Conservation (phyloP, 2,797 vertebrate species). For the Heliangelus exortis region DNA sequence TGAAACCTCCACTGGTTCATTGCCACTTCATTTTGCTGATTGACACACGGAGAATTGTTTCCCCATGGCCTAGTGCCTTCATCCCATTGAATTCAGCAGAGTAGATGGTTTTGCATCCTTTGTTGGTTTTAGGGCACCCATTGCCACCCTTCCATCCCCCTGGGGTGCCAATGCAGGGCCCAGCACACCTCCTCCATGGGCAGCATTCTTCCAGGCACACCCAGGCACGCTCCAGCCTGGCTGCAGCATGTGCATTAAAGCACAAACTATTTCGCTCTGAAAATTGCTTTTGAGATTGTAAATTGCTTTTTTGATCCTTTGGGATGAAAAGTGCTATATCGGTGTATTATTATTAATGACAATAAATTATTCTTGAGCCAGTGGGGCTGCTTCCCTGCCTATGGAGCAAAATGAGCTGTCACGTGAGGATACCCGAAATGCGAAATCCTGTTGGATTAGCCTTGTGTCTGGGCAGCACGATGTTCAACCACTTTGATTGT, state of each 20-base stretch:
- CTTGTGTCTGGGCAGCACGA: neutral
- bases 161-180: neutral
- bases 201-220: accelerated
- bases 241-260: neutral
- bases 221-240: neutral
- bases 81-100: neutral
- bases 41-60: neutral
- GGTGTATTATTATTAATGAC: conserved; percentile 65
- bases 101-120: neutral
- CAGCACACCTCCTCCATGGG: neutral
- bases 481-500: neutral
- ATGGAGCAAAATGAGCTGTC: neutral
- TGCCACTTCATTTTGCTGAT: accelerated
- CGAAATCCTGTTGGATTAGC: neutral
- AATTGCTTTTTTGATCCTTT: conserved; percentile 69
- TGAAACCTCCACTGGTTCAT: neutral
- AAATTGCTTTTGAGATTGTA: conserved; percentile 65
- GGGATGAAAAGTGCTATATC: conserved; percentile 62
- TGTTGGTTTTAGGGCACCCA: accelerated
- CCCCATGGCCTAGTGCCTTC: neutral
- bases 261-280: conserved; percentile 24
- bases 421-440: neutral
- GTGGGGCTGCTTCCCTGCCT: neutral
- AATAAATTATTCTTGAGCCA: conserved; percentile 57
- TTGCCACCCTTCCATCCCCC: neutral